Percentiles rank a stretch among this genome's conserved stretches.
Conservation (phyloP, 2,888 invertebrate species). For the Mycalesis mineus region DNA sequence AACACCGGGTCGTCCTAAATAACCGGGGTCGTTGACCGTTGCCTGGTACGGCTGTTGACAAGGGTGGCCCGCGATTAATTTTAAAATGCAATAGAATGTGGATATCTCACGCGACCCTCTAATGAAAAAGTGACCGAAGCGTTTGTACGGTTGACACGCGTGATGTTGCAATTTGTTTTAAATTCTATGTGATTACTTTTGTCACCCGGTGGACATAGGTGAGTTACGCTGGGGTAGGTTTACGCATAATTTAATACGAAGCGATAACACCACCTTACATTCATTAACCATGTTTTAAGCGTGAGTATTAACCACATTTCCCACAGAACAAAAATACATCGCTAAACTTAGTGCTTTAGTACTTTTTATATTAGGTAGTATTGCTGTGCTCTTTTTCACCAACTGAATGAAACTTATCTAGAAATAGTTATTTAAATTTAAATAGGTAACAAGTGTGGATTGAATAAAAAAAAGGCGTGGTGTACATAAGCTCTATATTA, state of each 20-base stretch:
- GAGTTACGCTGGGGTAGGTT: background rate
- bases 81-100: constrained; percentile 66
- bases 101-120: constrained; percentile 52
- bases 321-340: too few species aligned
- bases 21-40: constrained; percentile 64
- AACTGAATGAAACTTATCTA: too few species aligned
- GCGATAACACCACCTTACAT: too few species aligned
- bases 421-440: too few species aligned
- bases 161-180: constrained; percentile 8
- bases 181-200: background rate
- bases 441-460: too few species aligned
- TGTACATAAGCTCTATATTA: too few species aligned
- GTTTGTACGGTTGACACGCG: constrained; percentile 15
- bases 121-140: constrained; percentile 21
- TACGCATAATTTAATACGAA: background rate
- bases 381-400: too few species aligned
- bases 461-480: too few species aligned
- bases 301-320: too few species aligned
- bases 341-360: too few species aligned
- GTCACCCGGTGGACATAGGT: background rate
- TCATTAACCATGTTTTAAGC: too few species aligned
- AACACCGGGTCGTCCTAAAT: constrained; percentile 66
- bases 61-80: constrained; percentile 68
- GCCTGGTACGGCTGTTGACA: constrained; percentile 52
- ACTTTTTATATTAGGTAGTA: too few species aligned